Conservation (phyloP, 2,797 vertebrate genomes). For the Arremon aurantiirostris region DNA sequence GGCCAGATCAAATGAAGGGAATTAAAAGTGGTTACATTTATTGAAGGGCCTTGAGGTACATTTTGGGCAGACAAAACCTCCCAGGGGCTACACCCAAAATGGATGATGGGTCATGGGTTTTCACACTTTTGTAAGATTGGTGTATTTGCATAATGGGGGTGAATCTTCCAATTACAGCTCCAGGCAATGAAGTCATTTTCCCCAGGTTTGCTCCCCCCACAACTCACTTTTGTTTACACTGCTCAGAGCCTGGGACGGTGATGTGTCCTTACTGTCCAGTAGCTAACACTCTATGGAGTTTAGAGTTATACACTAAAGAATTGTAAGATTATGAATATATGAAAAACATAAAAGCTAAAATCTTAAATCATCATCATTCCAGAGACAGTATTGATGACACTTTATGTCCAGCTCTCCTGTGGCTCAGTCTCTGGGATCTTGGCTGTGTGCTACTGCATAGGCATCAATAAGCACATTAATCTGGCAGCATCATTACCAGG, state of each 20-base stretch:
- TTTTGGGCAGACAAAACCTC: background rate
- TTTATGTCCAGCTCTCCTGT: background rate
- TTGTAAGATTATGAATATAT: background rate
- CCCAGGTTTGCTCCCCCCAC: background rate
- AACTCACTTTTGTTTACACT: background rate
- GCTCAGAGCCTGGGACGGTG: background rate
- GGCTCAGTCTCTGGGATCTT: background rate
- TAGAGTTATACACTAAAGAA: background rate
- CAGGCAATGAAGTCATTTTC: background rate
- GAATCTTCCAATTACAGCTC: background rate
- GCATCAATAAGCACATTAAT: background rate
- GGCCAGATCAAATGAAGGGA: background rate
- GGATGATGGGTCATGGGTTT: fast-evolving
- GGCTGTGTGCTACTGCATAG: background rate
- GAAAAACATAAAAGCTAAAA: background rate
- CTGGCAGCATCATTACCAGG: background rate
- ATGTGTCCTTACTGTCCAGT: background rate
- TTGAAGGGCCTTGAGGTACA: background rate
- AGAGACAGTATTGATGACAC: background rate
- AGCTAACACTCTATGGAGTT: background rate
- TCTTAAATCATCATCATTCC: background rate
- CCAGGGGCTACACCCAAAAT: background rate
- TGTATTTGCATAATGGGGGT: background rate
- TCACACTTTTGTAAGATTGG: background rate
- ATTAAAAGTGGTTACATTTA: background rate